Base-by-base conservation (phyloP, 2,113 vertebrate species). In the Aythya baeri region DNA sequence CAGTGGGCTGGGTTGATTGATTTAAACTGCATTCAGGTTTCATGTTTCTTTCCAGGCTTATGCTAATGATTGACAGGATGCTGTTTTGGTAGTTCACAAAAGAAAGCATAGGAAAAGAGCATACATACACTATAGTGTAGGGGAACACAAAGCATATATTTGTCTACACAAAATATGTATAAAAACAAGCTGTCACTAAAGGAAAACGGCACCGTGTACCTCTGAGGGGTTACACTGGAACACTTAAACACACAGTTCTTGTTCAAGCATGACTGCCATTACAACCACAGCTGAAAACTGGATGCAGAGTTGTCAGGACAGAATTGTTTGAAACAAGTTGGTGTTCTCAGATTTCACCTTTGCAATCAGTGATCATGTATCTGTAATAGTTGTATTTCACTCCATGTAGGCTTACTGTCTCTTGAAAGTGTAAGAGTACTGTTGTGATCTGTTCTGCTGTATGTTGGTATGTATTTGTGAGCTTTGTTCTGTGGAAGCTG, bases 1-100 rank as follows among this genome's bases (percentile, higher is more conserved):
- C 3, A 2, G 27, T 32, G 84, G 7, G 49, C 43, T 83, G 66
- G 38, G 21, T 52, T 88, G 77, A 34, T 50, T 62, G 84, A 49
- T 91, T 41, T 41, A 52, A 94, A 72, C 34, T 86, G 36, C 22
- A 20, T 91, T 94, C 20, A 52, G 8, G 70, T 46, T 31, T 66
- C 81, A 12, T n/a, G 8, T 95, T 96, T 50, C 74, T 77, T 70
- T 93, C 96, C 90, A 78, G 75, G 70, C 96, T 98, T 97, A 54
- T 96, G 75, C 58, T 94, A 81, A 31, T 95, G 80, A 26, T 36
- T 80, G 41, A 68, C 61, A 31, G 62, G 50, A 11, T 54, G 26
- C 9, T 83, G 80, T 6, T 86, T 80, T 85, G 74, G 76, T 91
- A 36, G 2, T 3, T 79, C 57, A 34, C 2, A 8, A 43, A 67